Percentiles rank a stretch among this genome's conserved stretches.
phyloP scores from a whole-genome alignment of 2,113 vertebrate species.

The Thunnus maccoyii region DNA sequence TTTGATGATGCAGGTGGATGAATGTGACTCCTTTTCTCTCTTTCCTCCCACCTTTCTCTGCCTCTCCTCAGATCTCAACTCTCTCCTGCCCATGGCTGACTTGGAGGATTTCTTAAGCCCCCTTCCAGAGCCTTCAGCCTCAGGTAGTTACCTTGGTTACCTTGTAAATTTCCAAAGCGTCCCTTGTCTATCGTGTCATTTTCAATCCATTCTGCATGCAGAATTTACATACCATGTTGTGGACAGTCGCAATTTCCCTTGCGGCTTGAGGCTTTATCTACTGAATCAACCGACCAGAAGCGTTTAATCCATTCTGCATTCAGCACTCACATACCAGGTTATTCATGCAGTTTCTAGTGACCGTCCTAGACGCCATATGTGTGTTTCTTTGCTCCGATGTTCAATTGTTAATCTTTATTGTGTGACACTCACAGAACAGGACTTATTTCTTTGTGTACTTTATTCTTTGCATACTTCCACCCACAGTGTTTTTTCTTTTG shows the following conservation, averaged over 20 bases:
- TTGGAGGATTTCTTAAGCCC: slow-evolving; percentile 84
- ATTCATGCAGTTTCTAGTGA: slow-evolving; percentile 8
- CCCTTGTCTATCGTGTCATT: neutral
- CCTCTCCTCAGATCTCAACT: slow-evolving; percentile 78
- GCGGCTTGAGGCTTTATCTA: neutral
- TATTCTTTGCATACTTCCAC: no score
- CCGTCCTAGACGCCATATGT: neutral
- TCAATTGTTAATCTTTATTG: neutral
- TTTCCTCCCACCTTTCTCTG: neutral
- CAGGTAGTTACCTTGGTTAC: slow-evolving; percentile 80
- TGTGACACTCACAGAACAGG: neutral
- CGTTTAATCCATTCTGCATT: slow-evolving; percentile 20
- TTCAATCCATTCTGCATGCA: slow-evolving; percentile 37
- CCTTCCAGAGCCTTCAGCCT: slow-evolving; percentile 87
- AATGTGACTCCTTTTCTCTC: slow-evolving; percentile 13
- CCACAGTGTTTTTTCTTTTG: neutral
- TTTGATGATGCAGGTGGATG: neutral
- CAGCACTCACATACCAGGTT: neutral
- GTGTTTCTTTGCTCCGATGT: neutral
- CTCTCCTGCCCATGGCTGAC: slow-evolving; percentile 72
- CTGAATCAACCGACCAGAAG: slow-evolving; percentile 21
- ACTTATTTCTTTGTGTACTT: neutral
- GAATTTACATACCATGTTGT: slow-evolving; percentile 25
- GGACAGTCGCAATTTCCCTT: neutral
- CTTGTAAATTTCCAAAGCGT: neutral